These are phyloP conservation scores for Epinotia ramella DNA, from an alignment of 2,888 invertebrate genomes.

Conservation along the genomic window DNA sequence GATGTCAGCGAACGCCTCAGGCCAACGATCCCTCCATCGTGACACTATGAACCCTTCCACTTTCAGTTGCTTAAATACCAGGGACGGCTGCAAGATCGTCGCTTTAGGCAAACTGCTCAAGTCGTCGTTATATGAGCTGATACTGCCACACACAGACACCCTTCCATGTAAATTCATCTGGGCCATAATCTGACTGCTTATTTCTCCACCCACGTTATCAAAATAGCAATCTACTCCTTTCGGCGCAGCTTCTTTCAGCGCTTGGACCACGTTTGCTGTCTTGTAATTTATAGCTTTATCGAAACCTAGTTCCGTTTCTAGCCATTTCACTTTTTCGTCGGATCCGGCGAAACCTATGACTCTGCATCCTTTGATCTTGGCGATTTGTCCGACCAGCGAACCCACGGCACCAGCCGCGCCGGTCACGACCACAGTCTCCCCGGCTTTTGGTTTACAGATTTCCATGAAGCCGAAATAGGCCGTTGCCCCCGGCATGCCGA, in stretches of 20 bases:
- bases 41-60: conserved; percentile 83
- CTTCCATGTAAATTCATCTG: conserved; percentile 84
- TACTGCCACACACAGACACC: conserved; percentile 65
- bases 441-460: conserved; percentile 87
- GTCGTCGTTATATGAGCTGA: conserved; percentile 68
- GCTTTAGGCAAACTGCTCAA: conserved; percentile 60
- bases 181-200: conserved; percentile 83
- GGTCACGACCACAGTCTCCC: conserved; percentile 89
- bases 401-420: conserved; percentile 92
- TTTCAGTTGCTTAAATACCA: conserved; percentile 82
- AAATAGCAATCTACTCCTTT: conserved; percentile 91
- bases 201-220: conserved; percentile 91
- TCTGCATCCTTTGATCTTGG: conserved; percentile 54
- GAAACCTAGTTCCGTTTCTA: conserved; percentile 87
- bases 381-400: conserved; percentile 87
- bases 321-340: conserved; percentile 89
- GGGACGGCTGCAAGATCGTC: conserved; percentile 72
- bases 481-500: conserved; percentile 89
- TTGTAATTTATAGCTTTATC: conserved; percentile 91
- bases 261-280: conserved; percentile 79
- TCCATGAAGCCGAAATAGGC: conserved; percentile 90
- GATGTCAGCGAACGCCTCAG: conserved; percentile 83
- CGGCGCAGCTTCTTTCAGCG: conserved; percentile 87
- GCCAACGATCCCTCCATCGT: conserved; percentile 80
- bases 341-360: conserved; percentile 90